phyloP scores from a whole-genome alignment of 2,797 vertebrate species.

The Epinephelus coioides region DNA sequence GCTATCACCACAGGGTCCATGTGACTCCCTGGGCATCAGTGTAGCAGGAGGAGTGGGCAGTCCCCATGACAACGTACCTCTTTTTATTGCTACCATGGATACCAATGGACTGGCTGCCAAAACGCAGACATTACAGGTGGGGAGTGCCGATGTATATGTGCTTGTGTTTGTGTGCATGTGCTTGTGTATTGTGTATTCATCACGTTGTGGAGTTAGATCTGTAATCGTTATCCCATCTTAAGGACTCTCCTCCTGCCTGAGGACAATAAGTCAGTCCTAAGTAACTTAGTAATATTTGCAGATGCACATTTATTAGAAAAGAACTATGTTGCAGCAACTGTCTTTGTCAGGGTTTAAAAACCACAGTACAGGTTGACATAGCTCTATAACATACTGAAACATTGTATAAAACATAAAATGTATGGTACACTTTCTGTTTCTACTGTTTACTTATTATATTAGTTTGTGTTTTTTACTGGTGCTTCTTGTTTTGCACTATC shows the following conservation, averaged over 20 bases:
- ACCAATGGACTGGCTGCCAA: conserved; percentile 91
- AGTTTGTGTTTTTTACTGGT: too few relatives aligned
- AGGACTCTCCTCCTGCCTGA: neutral
- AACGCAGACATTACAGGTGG: conserved; percentile 92
- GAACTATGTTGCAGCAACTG: neutral
- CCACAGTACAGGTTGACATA: neutral
- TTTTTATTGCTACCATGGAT: conserved; percentile 95
- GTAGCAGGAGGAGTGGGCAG: conserved; percentile 92
- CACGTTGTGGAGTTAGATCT: neutral
- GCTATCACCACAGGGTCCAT: conserved; percentile 82
- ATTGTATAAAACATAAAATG: neutral
- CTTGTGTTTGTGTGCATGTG: neutral
- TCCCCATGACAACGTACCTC: conserved; percentile 91
- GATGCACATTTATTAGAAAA: neutral
- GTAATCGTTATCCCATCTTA: neutral
- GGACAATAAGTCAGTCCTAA: neutral
- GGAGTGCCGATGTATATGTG: conserved; percentile 26
- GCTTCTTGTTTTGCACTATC: too few relatives aligned
- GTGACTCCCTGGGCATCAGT: conserved; percentile 90
- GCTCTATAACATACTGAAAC: neutral
- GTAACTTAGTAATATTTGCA: too few relatives aligned
- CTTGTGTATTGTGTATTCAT: conserved; percentile 15
- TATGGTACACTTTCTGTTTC: neutral
- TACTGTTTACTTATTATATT: too few relatives aligned
- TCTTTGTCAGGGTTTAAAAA: neutral